Base-by-base conservation (phyloP, 2,797 vertebrate species). In the Lagothrix lagotricha region DNA sequence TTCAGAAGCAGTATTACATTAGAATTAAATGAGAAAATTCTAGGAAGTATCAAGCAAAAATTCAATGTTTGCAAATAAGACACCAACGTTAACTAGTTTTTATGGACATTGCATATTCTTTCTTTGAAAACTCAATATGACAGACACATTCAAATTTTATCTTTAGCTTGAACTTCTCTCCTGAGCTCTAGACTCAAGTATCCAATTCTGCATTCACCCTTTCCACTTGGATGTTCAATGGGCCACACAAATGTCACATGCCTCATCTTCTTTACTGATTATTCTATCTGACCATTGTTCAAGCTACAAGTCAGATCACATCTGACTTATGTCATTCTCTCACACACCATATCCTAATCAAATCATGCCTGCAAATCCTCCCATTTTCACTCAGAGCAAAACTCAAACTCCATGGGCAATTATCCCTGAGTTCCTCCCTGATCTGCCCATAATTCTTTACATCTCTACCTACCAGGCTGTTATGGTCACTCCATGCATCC, bases 21-120 rank as follows among this genome's bases (percentile, higher is more conserved):
- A 57, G 11, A 94, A 70, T 39, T 17, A 80, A 82, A 92, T 61
- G 39, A 94, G n/a, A 54, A 94, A 95, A 58, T 28, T 46, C 28
- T n/a, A 28, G 33, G 5, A 44, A 41, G 2, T 83, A 70, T 67
- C 20, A 28, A 67, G 64, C 33, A 30, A 79, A 70, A 52, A 79
- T 46, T 48, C 44, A 90, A 0, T 52, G 24, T 67, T 57, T 79
- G 15, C 10, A 87, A 80, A 58, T 58, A 64, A 76, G 17, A 15
- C 14, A 57, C 22, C 20, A 83, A 26, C 22, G 33, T 13, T 58
- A 22, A 46, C 30, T 39, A 19, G 39, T 67, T 54, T 83, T 33
- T 24, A 20, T 58, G 28, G 36, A 54, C 48, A 15, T 6, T 33
- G 6, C 15, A 39, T 30, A 50, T n/a, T 67, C 33, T 64, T 44